Conservation (phyloP, 1,140 invertebrate species). For the Zaprionus camerounensis region DNA sequence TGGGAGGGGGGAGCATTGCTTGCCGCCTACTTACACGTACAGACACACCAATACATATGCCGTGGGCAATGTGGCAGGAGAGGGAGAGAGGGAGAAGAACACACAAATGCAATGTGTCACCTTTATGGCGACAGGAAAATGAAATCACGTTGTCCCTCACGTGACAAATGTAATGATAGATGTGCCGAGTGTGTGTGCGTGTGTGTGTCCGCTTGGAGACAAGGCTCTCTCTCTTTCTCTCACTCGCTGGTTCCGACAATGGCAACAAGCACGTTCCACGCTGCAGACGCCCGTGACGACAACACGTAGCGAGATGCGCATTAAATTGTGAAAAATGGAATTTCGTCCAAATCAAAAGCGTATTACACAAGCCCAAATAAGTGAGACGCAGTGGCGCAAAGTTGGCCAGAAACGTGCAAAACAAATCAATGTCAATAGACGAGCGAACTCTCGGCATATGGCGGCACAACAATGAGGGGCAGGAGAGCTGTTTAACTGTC, state of each 20-base stretch:
- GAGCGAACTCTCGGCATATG: slow-evolving; percentile 41
- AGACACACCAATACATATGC: not conserved
- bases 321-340: slow-evolving; percentile 83
- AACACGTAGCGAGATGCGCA: slow-evolving; percentile 80
- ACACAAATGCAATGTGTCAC: slow-evolving; percentile 76
- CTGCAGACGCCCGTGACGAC: slow-evolving; percentile 66
- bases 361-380: slow-evolving; percentile 73
- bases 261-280: slow-evolving; percentile 63
- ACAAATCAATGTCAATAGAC: slow-evolving; percentile 75
- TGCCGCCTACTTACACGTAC: slow-evolving; percentile 7
- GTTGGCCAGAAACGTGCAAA: slow-evolving; percentile 50
- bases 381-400: slow-evolving; percentile 60
- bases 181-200: slow-evolving; percentile 37
- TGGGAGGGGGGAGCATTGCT: slow-evolving; percentile 20
- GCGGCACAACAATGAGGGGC: slow-evolving; percentile 36
- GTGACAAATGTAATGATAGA: slow-evolving; percentile 82
- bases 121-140: slow-evolving; percentile 82
- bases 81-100: slow-evolving; percentile 1
- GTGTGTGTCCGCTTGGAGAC: slow-evolving; percentile 14
- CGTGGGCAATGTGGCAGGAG: not conserved
- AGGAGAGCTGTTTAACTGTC: slow-evolving; percentile 43
- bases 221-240: not conserved
- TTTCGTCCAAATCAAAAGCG: slow-evolving; percentile 80
- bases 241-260: not conserved
- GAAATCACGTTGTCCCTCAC: slow-evolving; percentile 81